These are phyloP conservation scores for Pararge aegeria DNA, from an alignment of 1,140 invertebrate species.

Conservation along the genomic window DNA sequence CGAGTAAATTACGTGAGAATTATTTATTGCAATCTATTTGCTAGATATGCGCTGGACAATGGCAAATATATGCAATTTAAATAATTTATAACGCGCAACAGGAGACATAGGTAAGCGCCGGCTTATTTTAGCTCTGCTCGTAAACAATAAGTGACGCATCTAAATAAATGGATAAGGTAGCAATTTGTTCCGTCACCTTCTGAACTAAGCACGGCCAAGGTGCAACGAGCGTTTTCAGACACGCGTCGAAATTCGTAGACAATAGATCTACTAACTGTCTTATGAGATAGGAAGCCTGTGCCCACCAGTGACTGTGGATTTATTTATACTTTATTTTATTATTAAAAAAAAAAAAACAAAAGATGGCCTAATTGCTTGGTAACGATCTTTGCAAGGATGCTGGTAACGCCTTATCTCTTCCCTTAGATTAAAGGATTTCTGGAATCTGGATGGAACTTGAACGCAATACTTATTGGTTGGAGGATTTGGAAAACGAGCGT, in stretches of 20 bases:
- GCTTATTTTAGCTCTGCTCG: slow-evolving; percentile 14
- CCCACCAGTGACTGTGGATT: too few relatives aligned
- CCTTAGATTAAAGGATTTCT: too few relatives aligned
- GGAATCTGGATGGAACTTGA: too few relatives aligned
- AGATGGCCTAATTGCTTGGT: too few relatives aligned
- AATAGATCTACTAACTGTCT: neutral
- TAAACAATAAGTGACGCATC: slow-evolving; percentile 24
- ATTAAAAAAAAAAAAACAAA: too few relatives aligned
- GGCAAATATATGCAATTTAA: slow-evolving; percentile 8
- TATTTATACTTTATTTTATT: too few relatives aligned
- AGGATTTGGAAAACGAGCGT: too few relatives aligned
- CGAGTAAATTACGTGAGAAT: slow-evolving; percentile 2
- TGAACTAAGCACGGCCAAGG: slow-evolving; percentile 27
- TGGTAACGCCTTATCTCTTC: too few relatives aligned
- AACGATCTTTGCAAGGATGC: too few relatives aligned
- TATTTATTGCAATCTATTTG: slow-evolving; percentile 2
- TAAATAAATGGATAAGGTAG: slow-evolving; percentile 17
- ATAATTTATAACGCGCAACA: neutral
- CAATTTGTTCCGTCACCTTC: slow-evolving; percentile 23
- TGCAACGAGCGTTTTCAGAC: neutral
- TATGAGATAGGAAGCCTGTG: neutral
- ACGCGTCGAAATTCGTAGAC: neutral
- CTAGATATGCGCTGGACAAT: neutral
- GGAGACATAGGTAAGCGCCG: neutral
- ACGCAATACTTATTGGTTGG: too few relatives aligned